A percentile compares a stretch with the other conserved stretches of the same genome.
Evolutionary conservation across 2,113 vertebrate species (phyloP).

Genomic region (Larimichthys polyactis): DNA sequence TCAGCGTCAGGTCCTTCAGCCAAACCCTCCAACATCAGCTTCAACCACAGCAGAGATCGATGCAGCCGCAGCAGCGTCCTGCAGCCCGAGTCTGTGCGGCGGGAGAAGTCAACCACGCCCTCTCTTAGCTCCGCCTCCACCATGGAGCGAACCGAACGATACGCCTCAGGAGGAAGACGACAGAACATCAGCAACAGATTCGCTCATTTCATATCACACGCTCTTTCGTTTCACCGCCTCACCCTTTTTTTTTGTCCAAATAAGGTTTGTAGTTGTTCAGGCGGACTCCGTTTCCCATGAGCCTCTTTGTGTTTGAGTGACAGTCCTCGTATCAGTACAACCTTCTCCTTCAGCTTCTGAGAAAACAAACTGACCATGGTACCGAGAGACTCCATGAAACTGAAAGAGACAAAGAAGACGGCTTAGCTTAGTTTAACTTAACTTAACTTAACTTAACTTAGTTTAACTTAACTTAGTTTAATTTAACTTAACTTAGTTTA

Average conservation of each 20-base stretch:
- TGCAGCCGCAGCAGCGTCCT: constrained; percentile 75
- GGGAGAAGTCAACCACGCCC: constrained; percentile 58
- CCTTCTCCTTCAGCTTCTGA: constrained; percentile 70
- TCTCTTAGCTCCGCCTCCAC: constrained; percentile 62
- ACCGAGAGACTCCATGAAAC: constrained; percentile 79
- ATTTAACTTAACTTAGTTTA: too few relatives aligned
- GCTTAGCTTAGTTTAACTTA: too few relatives aligned
- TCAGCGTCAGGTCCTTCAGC: constrained; percentile 40
- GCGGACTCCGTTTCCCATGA: constrained; percentile 26
- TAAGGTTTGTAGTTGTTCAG: not conserved
- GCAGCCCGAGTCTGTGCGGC: constrained; percentile 64
- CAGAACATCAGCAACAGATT: not conserved
- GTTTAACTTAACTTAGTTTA: too few relatives aligned
- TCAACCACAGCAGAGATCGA: constrained; percentile 71
- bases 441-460: too few relatives aligned
- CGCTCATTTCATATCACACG: not conserved
- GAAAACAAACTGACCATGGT: constrained; percentile 76
- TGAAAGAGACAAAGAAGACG: constrained; percentile 24
- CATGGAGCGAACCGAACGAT: constrained; percentile 67
- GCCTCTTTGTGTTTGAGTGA: constrained; percentile 45
- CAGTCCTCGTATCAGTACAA: constrained; percentile 54
- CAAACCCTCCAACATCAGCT: constrained; percentile 71
- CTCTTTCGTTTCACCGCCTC: not conserved
- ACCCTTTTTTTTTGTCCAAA: constrained; percentile 37
- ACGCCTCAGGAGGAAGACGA: constrained; percentile 30